Conservation (phyloP, 2,888 invertebrate species). For the Blastobasis adustella region DNA sequence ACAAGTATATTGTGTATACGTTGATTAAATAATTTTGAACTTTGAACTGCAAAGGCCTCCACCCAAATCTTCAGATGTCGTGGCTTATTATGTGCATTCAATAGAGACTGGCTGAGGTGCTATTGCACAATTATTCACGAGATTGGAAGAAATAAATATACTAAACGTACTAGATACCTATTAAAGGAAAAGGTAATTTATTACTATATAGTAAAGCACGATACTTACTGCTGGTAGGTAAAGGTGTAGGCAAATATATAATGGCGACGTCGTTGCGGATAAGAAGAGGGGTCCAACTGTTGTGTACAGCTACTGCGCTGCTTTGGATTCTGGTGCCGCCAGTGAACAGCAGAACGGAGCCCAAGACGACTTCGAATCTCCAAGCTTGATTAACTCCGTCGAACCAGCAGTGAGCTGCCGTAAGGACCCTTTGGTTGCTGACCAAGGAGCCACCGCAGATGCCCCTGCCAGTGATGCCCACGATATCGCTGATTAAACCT, state of each 20-base stretch:
- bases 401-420: conserved; percentile 15
- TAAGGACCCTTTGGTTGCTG: conserved; percentile 22
- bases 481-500: conserved; percentile 22
- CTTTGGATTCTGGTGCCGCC: conserved; percentile 38
- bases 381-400: conserved; percentile 40
- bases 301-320: conserved; percentile 28
- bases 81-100: too few relatives aligned
- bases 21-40: too few relatives aligned
- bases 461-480: conserved; percentile 14
- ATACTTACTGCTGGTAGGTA: conserved; percentile 25
- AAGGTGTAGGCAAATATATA: conserved; percentile 20
- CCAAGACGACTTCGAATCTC: conserved; percentile 37
- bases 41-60: too few relatives aligned
- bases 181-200: too few relatives aligned
- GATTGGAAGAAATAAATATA: too few relatives aligned
- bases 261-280: conserved; percentile 41
- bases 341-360: conserved; percentile 32
- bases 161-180: too few relatives aligned
- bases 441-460: conserved; percentile 47
- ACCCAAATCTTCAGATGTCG: too few relatives aligned
- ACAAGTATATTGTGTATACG: too few relatives aligned
- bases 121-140: too few relatives aligned
- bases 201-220: too few relatives aligned
- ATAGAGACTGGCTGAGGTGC: too few relatives aligned
- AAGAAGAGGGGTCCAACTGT: conserved; percentile 28